Evolutionary conservation across 92 coral and sea anemone species (phyloP).

Genomic region (Porites cylindrica): DNA sequence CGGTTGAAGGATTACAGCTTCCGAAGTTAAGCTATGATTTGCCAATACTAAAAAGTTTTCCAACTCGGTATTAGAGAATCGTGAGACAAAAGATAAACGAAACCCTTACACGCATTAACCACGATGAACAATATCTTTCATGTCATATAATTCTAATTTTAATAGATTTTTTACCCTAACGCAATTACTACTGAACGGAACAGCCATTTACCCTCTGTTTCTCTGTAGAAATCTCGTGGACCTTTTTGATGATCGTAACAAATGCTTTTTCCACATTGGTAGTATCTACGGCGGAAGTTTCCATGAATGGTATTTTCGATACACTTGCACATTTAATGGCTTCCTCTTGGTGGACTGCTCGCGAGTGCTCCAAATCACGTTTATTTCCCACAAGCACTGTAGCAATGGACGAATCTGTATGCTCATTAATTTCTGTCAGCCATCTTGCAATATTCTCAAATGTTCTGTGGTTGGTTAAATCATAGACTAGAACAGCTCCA

Average conservation of each 20-base stretch:
- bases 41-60: no score
- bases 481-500: conserved; percentile 95
- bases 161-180: no score
- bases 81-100: no score
- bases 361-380: conserved; percentile 93
- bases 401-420: conserved; percentile 92
- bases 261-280: conserved; percentile 97
- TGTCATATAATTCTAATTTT: no score
- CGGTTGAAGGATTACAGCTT: no score
- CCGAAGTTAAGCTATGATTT: no score
- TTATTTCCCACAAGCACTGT: conserved; percentile 98
- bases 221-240: conserved; percentile 53
- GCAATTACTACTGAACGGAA: no score
- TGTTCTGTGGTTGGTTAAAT: conserved; percentile 93
- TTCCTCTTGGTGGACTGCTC: conserved; percentile 90
- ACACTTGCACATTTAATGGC: conserved; percentile 91
- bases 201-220: no score
- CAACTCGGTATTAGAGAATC: no score
- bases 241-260: conserved; percentile 91
- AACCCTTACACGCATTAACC: no score
- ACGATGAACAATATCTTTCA: no score
- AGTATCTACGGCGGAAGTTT: conserved; percentile 98
- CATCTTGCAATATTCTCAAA: conserved; percentile 95
- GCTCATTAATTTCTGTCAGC: conserved; percentile 94
- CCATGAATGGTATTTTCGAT: conserved; percentile 83